These are phyloP conservation scores for Tringa solitaria DNA, from an alignment of 2,113 vertebrate genomes.

Conservation along the genomic window DNA sequence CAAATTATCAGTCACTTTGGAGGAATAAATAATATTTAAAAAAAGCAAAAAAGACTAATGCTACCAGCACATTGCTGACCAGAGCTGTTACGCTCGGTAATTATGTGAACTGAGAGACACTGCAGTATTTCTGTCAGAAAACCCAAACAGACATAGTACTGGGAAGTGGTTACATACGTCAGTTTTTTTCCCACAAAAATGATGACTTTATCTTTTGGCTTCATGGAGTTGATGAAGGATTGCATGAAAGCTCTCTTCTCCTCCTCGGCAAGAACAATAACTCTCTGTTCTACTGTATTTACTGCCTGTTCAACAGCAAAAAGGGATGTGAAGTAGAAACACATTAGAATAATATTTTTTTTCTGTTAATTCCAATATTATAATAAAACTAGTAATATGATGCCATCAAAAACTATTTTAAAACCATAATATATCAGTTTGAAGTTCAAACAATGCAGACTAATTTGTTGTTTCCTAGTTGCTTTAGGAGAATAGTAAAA, in stretches of 20 bases:
- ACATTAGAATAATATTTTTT: not conserved
- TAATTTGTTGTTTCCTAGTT: not conserved
- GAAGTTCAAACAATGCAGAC: not conserved
- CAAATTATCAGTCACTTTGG: not conserved
- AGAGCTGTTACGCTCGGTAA: not conserved
- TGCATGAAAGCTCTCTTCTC: slow-evolving; percentile 86
- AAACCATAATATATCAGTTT: not conserved
- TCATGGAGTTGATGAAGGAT: slow-evolving; percentile 85
- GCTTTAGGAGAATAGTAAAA: not conserved
- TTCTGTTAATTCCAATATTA: not conserved
- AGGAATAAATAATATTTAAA: not conserved
- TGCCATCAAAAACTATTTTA: not conserved
- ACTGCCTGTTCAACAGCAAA: slow-evolving; percentile 81
- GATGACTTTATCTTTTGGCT: slow-evolving; percentile 87
- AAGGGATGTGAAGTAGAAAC: not conserved
- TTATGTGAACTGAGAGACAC: not conserved
- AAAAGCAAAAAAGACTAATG: not conserved
- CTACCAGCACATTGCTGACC: not conserved
- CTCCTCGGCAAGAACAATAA: slow-evolving; percentile 85
- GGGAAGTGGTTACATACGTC: slow-evolving; percentile 75
- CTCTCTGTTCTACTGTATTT: slow-evolving; percentile 84
- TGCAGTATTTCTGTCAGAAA: not conserved
- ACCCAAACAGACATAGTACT: not conserved
- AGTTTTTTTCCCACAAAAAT: slow-evolving; percentile 94
- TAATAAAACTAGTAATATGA: not conserved